Percentiles rank a stretch among this genome's conserved stretches.
Conservation (phyloP, 2,888 invertebrate species). For the Acronicta psi region DNA sequence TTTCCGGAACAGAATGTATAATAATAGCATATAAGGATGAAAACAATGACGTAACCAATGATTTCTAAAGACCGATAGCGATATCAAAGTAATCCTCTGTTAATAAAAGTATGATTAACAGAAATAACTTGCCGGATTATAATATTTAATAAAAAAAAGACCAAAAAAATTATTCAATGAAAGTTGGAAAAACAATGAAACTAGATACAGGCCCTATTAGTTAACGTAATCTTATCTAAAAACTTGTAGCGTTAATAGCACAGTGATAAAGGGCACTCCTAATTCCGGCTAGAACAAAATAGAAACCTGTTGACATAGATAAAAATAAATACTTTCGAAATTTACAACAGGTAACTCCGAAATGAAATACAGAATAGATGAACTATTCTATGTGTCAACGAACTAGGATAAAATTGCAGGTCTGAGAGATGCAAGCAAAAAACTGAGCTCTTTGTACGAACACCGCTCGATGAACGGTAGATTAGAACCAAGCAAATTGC, state of each 20-base stretch:
- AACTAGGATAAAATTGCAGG: conserved; percentile 25
- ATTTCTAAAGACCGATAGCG: conserved; percentile 10
- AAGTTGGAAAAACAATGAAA: conserved; percentile 22
- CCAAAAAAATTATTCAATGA: conserved; percentile 5
- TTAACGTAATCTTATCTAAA: conserved; percentile 51
- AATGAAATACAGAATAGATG: conserved; percentile 1
- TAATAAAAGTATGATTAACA: conserved; percentile 6
- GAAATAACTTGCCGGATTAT: background rate
- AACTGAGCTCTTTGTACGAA: conserved; percentile 15
- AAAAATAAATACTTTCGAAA: conserved; percentile 18
- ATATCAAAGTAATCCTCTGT: conserved; percentile 23
- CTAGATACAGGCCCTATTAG: conserved; percentile 19
- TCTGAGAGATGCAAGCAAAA: conserved; percentile 34
- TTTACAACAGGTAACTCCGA: conserved; percentile 5
- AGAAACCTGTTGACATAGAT: conserved; percentile 10
- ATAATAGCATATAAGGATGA: background rate
- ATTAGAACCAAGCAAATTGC: conserved; percentile 20
- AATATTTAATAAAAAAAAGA: background rate
- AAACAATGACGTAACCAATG: background rate
- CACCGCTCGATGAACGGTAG: conserved; percentile 15
- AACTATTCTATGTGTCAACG: conserved; percentile 6
- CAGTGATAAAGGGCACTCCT: conserved; percentile 58
- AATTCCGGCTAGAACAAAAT: conserved; percentile 55
- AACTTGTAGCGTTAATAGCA: conserved; percentile 36
- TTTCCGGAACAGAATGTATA: background rate